Evolutionary conservation across 2,113 vertebrate species (phyloP).

Genomic region (Pimephales promelas): DNA sequence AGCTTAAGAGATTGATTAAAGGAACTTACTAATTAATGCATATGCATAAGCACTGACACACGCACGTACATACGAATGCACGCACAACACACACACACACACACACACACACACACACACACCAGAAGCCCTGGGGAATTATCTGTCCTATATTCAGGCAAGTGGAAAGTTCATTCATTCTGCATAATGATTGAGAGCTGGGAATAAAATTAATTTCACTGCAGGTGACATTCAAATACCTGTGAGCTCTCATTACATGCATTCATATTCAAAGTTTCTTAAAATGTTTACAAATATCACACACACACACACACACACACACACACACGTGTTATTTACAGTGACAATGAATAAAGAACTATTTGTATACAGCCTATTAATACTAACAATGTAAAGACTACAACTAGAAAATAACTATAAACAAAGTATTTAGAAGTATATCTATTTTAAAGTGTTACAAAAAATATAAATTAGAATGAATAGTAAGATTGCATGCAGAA

Average conservation of each 20-base stretch:
- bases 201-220: constrained; percentile 56
- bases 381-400: no score
- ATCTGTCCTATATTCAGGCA: constrained; percentile 73
- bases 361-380: no score
- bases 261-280: no score
- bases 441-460: no score
- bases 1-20: constrained; percentile 17
- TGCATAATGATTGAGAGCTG: constrained; percentile 55
- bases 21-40: constrained; percentile 18
- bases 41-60: neutral
- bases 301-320: no score
- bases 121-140: constrained; percentile 67
- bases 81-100: constrained; percentile 48
- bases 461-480: neutral
- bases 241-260: neutral
- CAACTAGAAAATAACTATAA: no score
- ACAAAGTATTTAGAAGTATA: no score
- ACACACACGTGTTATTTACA: no score
- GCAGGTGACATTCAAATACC: constrained; percentile 31
- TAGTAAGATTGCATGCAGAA: neutral
- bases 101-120: constrained; percentile 63
- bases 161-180: constrained; percentile 59
- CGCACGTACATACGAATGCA: constrained; percentile 15
- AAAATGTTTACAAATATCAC: no score
- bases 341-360: no score